phyloP scores from a whole-genome alignment of 2,113 vertebrate genomes.

The Agelaius phoeniceus region DNA sequence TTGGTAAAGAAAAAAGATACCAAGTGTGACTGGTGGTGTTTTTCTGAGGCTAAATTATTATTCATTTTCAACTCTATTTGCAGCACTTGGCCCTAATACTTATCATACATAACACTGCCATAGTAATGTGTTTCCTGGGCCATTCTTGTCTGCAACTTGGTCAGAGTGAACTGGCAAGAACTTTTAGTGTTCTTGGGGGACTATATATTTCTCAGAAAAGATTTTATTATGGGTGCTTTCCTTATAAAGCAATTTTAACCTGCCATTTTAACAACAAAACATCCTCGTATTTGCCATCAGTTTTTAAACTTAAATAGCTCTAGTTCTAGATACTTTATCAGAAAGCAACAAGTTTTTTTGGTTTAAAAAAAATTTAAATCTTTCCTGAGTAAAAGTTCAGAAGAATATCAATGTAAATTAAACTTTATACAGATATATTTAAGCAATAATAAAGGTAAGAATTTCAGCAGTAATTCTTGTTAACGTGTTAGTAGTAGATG shows the following conservation, averaged over 20 bases:
- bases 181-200: not conserved
- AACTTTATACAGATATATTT: not conserved
- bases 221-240: not conserved
- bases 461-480: conserved; percentile 26
- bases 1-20: not conserved
- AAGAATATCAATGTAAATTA: not conserved
- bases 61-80: not conserved
- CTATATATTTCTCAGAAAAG: not conserved
- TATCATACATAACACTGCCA: not conserved
- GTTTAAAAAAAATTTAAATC: not conserved
- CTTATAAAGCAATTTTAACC: not conserved
- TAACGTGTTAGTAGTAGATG: conserved; percentile 14
- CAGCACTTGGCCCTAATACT: not conserved
- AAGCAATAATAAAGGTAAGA: conserved; percentile 12
- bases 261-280: not conserved
- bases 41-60: not conserved
- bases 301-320: not conserved
- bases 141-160: not conserved
- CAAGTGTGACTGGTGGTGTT: not conserved
- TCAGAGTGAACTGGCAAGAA: not conserved
- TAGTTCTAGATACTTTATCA: not conserved
- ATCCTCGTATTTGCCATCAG: not conserved
- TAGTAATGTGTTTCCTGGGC: not conserved
- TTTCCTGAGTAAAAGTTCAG: not conserved
- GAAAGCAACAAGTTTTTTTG: not conserved